A percentile compares a stretch with the other conserved stretches of the same genome.
Conservation (phyloP, 2,113 vertebrate species). For the Clarias macrocephalus region DNA sequence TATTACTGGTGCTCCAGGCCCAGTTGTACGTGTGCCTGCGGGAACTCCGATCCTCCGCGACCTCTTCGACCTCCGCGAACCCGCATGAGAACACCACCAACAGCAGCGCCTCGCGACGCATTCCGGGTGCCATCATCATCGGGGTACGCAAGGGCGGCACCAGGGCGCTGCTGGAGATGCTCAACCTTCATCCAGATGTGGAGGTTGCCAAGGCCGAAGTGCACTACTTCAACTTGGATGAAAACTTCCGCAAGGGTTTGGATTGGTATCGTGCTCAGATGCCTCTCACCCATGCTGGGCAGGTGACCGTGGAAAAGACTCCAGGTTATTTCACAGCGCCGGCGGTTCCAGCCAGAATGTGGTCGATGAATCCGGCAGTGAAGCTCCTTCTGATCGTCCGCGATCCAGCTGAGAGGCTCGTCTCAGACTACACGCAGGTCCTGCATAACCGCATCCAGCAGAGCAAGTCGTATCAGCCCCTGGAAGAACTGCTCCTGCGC, state of each 20-base stretch:
- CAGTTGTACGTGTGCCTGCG: slow-evolving; percentile 72
- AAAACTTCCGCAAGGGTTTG: slow-evolving; percentile 74
- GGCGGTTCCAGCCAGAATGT: slow-evolving; percentile 68
- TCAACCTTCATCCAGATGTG: slow-evolving; percentile 78
- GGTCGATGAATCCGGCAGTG: slow-evolving; percentile 68
- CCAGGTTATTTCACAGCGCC: slow-evolving; percentile 77
- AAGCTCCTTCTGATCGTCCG: slow-evolving; percentile 78
- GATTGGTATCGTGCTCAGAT: slow-evolving; percentile 80
- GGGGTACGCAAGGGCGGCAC: slow-evolving; percentile 81
- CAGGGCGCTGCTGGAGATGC: slow-evolving; percentile 79
- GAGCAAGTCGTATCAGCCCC: slow-evolving; percentile 73
- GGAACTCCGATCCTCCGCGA: slow-evolving; percentile 57
- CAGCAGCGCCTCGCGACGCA: slow-evolving; percentile 62
- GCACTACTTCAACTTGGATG: slow-evolving; percentile 80
- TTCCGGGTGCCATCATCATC: slow-evolving; percentile 78
- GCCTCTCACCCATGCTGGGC: slow-evolving; percentile 68
- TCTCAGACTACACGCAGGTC: slow-evolving; percentile 84
- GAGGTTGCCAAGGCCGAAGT: slow-evolving; percentile 78
- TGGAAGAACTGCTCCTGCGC: slow-evolving; percentile 72
- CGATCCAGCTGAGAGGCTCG: slow-evolving; percentile 76
- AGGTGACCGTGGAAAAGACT: slow-evolving; percentile 81
- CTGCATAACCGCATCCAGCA: slow-evolving; percentile 75
- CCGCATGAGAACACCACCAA: slow-evolving; percentile 47
- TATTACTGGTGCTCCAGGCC: slow-evolving; percentile 75
- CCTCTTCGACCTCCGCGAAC: slow-evolving; percentile 48